These are phyloP conservation scores for Philotrypesis tridentata DNA, from an alignment of 1,140 invertebrate genomes.

Conservation along the genomic window DNA sequence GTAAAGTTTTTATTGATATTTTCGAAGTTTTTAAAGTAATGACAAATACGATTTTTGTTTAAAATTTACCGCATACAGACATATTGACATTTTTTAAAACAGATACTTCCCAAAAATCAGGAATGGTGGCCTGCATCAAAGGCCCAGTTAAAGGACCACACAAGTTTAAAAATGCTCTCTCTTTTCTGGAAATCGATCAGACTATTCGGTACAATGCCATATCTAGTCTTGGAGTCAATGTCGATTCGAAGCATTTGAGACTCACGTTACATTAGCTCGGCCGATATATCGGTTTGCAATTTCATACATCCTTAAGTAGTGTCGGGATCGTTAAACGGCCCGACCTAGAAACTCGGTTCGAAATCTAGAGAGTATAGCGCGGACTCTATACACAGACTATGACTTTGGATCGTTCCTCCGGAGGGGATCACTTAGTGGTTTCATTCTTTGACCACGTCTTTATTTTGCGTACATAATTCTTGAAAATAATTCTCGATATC, in stretches of 20 bases:
- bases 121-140: too few relatives aligned
- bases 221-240: neutral
- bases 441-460: neutral
- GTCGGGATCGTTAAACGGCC: conserved; percentile 5
- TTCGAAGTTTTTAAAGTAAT: too few relatives aligned
- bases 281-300: conserved; percentile 2
- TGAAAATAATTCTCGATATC: neutral
- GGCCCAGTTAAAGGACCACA: neutral
- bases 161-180: neutral
- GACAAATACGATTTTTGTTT: too few relatives aligned
- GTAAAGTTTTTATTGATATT: too few relatives aligned
- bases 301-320: conserved; percentile 35
- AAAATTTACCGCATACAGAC: too few relatives aligned
- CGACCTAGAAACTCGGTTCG: conserved; percentile 14
- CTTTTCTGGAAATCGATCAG: neutral
- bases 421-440: neutral
- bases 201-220: neutral
- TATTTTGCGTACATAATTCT: neutral
- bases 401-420: neutral
- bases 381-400: neutral
- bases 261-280: conserved; percentile 7
- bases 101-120: too few relatives aligned
- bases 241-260: neutral
- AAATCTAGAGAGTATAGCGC: neutral
- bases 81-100: too few relatives aligned